Conservation (phyloP, 2,797 vertebrate species). For the Podarcis siculus region DNA sequence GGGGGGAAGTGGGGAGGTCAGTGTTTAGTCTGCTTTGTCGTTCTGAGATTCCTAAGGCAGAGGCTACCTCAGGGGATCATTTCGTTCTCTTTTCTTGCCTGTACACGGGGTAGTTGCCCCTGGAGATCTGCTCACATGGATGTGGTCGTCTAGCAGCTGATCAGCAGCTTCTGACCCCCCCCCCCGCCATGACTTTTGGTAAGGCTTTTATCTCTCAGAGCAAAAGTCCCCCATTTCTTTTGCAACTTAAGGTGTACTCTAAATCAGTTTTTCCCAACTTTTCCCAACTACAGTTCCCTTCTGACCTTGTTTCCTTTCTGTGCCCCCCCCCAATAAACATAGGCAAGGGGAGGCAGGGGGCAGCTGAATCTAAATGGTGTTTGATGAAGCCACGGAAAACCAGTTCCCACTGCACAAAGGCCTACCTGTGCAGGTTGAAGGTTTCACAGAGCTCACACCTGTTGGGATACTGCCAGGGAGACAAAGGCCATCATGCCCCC, state of each 20-base stretch:
- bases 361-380: too few relatives aligned
- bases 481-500: too few relatives aligned
- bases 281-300: too few relatives aligned
- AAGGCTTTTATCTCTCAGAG: not conserved
- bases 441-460: too few relatives aligned
- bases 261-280: too few relatives aligned
- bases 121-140: constrained; percentile 5
- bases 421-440: too few relatives aligned
- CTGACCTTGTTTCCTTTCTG: too few relatives aligned
- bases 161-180: constrained; percentile 23
- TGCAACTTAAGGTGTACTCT: not conserved
- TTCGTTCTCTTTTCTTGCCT: not conserved
- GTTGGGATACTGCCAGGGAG: too few relatives aligned
- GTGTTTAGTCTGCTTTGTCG: constrained; percentile 33
- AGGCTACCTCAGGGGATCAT: not conserved
- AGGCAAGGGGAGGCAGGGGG: too few relatives aligned
- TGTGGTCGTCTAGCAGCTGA: not conserved
- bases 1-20: not conserved
- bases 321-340: too few relatives aligned
- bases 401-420: too few relatives aligned
- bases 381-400: too few relatives aligned
- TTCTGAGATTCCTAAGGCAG: constrained; percentile 21
- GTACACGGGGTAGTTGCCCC: not conserved
- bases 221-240: constrained; percentile 20
- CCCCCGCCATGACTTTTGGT: fast-evolving